Conservation (phyloP, 2,797 vertebrate species). For the Tragopan temminckii region DNA sequence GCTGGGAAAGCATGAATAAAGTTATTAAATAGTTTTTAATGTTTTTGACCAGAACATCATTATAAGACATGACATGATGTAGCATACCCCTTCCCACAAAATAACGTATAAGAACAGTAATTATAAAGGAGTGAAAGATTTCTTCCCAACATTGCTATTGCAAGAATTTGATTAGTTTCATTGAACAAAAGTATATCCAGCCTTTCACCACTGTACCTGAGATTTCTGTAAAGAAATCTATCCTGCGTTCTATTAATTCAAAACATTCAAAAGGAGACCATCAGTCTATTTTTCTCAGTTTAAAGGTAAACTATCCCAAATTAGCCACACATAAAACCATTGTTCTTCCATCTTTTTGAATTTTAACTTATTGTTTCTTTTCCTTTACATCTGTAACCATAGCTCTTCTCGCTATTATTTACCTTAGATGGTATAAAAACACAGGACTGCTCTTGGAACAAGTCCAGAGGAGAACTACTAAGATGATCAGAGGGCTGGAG, state of each 20-base stretch:
- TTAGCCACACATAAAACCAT: background rate
- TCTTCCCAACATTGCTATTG: background rate
- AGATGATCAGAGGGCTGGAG: no score
- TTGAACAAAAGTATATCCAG: background rate
- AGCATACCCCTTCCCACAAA: background rate
- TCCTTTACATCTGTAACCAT: background rate
- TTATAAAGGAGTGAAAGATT: background rate
- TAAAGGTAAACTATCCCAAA: background rate
- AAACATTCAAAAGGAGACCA: background rate
- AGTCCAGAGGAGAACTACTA: no score
- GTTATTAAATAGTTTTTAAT: rapidly evolving
- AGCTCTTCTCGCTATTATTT: background rate
- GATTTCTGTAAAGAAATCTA: background rate
- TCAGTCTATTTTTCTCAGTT: background rate
- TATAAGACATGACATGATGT: background rate
- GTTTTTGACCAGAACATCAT: background rate
- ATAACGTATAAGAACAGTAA: background rate
- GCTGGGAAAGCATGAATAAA: background rate
- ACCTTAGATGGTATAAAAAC: background rate
- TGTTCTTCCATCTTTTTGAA: background rate
- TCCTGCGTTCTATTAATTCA: background rate
- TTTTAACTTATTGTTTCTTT: background rate
- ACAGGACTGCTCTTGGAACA: background rate
- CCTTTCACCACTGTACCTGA: background rate
- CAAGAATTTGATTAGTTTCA: background rate